Evolutionary conservation across 2,888 invertebrate genomes (phyloP).

Genomic region (Thymelicus sylvestris): DNA sequence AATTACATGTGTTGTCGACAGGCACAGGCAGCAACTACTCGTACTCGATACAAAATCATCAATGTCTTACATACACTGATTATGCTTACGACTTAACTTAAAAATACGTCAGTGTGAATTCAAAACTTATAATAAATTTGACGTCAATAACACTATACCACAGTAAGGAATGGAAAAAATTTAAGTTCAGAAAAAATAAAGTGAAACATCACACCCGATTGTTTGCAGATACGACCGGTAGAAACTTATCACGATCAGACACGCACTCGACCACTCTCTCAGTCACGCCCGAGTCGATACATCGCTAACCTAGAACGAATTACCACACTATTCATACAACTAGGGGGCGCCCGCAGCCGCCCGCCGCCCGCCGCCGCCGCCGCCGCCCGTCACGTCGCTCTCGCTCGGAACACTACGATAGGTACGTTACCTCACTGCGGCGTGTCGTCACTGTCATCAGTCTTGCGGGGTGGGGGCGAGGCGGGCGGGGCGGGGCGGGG

Average conservation of each 20-base stretch:
- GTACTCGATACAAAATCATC: conserved; percentile 65
- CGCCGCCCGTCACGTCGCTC: conserved; percentile 35
- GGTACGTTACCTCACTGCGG: conserved; percentile 41
- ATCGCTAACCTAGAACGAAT: conserved; percentile 73
- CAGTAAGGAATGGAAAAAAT: conserved; percentile 80
- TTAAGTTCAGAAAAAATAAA: conserved; percentile 69
- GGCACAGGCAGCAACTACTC: conserved; percentile 53
- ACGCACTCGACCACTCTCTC: conserved; percentile 55
- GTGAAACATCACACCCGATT: conserved; percentile 69
- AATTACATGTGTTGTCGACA: conserved; percentile 60
- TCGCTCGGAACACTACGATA: conserved; percentile 33
- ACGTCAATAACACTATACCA: conserved; percentile 80
- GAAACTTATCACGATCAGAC: conserved; percentile 57
- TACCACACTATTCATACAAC: conserved; percentile 37
- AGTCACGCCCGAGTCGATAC: conserved; percentile 60
- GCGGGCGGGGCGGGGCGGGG: conserved; percentile 38
- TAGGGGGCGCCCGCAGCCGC: conserved; percentile 39
- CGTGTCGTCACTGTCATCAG: conserved; percentile 11
- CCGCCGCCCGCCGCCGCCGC: conserved; percentile 35
- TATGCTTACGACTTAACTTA: conserved; percentile 81
- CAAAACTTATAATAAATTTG: conserved; percentile 72
- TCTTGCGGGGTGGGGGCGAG: conserved; percentile 29
- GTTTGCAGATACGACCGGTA: conserved; percentile 57
- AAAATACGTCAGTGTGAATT: conserved; percentile 74
- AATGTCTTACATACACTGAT: conserved; percentile 76